Conservation (phyloP, 2,113 vertebrate genomes). For the Neopipo cinnamomea region DNA sequence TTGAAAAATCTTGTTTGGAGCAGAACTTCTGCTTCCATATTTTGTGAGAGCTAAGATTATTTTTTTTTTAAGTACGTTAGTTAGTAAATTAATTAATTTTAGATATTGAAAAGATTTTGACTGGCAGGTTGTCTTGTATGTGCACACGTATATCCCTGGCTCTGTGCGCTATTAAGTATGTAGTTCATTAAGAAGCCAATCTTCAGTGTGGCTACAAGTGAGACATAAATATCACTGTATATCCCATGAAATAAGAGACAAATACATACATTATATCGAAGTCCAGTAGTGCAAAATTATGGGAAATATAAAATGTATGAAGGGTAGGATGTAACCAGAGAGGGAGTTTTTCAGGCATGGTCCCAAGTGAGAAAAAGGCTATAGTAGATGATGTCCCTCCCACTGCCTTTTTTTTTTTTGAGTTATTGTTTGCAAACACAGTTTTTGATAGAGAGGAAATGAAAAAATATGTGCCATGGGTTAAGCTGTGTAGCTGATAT, state of each 20-base stretch:
- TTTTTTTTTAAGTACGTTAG: not conserved
- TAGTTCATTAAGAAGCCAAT: conserved; percentile 58
- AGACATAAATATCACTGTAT: not conserved
- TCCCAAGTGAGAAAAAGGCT: not conserved
- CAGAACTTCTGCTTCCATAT: not conserved
- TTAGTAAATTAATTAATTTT: conserved; percentile 41
- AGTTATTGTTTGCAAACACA: conserved; percentile 23
- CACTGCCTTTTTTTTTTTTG: not conserved
- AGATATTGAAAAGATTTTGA: conserved; percentile 32
- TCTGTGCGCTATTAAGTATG: conserved; percentile 31
- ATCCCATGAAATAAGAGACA: not conserved
- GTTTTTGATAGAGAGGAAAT: conserved; percentile 41
- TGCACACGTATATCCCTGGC: not conserved
- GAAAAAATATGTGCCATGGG: not conserved
- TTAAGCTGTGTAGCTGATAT: conserved; percentile 1
- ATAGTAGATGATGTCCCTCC: not conserved
- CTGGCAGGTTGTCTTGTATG: conserved; percentile 17
- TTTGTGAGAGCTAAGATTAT: not conserved
- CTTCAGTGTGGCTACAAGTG: not conserved
- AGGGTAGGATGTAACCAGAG: not conserved
- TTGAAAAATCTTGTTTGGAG: not conserved
- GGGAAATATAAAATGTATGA: conserved; percentile 18
- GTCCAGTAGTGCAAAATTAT: not conserved
- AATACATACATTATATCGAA: not conserved
- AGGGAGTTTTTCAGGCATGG: not conserved